Evolutionary conservation across 2,888 invertebrate species (phyloP).

Genomic region (Nasonovia ribisnigri): DNA sequence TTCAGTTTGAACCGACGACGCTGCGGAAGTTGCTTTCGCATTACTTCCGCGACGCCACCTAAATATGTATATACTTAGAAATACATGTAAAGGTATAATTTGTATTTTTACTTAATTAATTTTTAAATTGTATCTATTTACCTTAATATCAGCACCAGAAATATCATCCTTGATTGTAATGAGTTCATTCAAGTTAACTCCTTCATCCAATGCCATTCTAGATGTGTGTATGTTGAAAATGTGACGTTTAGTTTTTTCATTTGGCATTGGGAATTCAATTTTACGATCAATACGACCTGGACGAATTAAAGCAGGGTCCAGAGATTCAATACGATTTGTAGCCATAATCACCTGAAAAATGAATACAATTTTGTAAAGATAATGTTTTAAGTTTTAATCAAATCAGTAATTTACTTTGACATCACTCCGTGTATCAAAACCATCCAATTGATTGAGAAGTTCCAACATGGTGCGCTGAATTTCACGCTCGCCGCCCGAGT

Average conservation of each 20-base stretch:
- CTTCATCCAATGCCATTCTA: conserved; percentile 96
- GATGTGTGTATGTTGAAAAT: conserved; percentile 99
- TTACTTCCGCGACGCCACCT: too few species aligned
- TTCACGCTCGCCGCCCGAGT: conserved; percentile 98
- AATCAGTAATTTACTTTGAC: conserved; percentile 80
- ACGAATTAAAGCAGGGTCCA: conserved; percentile 97
- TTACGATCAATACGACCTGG: conserved; percentile 99
- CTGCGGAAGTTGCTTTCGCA: too few species aligned
- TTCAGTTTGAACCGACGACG: too few species aligned
- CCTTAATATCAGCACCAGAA: conserved; percentile 96
- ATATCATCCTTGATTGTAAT: conserved; percentile 99
- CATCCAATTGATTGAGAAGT: conserved; percentile 96
- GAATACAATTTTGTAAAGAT: conserved; percentile 15
- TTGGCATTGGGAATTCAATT: conserved; percentile 98
- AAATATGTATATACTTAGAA: too few species aligned
- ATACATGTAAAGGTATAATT: too few species aligned
- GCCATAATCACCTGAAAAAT: conserved; percentile 90
- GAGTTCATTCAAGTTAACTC: conserved; percentile 96
- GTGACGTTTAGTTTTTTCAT: conserved; percentile 97
- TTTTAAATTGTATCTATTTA: conserved; percentile 69
- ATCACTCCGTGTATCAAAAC: conserved; percentile 96
- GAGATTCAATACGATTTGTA: conserved; percentile 96
- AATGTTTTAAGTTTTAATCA: neutral
- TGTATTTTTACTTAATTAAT: neutral
- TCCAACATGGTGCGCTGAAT: conserved; percentile 99